Conservation (phyloP, 2,113 vertebrate species). For the Anser cygnoides region DNA sequence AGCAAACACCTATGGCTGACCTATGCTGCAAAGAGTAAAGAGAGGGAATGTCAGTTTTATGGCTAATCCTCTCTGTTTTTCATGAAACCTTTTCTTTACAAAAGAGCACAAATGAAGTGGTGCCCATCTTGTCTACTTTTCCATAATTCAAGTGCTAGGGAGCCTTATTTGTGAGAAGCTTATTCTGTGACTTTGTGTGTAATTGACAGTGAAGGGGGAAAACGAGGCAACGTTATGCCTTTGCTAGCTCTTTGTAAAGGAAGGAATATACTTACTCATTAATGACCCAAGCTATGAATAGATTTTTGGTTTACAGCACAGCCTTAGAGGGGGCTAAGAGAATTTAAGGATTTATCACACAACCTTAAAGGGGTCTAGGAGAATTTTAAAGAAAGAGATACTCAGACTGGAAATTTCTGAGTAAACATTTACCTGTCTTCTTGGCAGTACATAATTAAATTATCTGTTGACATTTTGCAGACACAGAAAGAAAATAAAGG, state of each 20-base stretch:
- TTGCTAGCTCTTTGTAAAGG: slow-evolving; percentile 26
- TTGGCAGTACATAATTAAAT: slow-evolving; percentile 29
- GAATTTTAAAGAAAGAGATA: slow-evolving; percentile 3
- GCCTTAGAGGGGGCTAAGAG: neutral
- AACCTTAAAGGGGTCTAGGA: neutral
- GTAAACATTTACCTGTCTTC: slow-evolving; percentile 37
- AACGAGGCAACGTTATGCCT: slow-evolving; percentile 34
- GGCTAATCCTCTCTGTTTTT: slow-evolving; percentile 26
- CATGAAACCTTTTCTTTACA: slow-evolving; percentile 15
- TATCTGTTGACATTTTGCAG: slow-evolving; percentile 22
- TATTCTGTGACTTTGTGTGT: slow-evolving; percentile 53
- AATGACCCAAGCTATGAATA: slow-evolving; percentile 50
- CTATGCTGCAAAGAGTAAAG: neutral
- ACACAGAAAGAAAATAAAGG: neutral
- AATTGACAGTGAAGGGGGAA: slow-evolving; percentile 60
- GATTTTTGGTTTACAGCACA: slow-evolving; percentile 17
- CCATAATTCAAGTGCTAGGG: slow-evolving; percentile 47
- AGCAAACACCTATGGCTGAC: neutral
- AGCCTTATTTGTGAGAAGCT: slow-evolving; percentile 27
- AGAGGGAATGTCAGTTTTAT: neutral
- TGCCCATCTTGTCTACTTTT: slow-evolving; percentile 12
- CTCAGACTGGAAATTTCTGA: neutral
- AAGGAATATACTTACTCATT: slow-evolving; percentile 46
- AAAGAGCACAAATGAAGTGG: slow-evolving; percentile 21
- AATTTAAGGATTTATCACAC: slow-evolving; percentile 26